These are phyloP conservation scores for Drosophila peninsularis DNA, from an alignment of 2,888 invertebrate species.

Conservation along the genomic window DNA sequence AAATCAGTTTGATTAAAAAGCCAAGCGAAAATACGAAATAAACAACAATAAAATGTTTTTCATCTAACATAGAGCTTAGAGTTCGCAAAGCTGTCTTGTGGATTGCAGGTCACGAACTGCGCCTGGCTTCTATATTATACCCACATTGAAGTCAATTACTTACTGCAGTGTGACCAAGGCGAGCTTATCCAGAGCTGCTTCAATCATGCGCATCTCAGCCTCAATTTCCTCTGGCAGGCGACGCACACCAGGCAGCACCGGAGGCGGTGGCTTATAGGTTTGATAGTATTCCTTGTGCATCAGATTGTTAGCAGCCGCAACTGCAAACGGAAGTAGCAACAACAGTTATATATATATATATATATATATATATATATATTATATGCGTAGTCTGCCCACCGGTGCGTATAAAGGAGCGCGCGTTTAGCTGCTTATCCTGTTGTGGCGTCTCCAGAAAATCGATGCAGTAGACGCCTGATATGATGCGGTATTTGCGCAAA, in stretches of 20 bases:
- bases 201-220: conserved; percentile 90
- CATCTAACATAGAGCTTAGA: neutral
- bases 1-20: conserved; percentile 6
- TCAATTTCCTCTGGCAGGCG: conserved; percentile 92
- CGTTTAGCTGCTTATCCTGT: conserved; percentile 86
- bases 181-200: conserved; percentile 90
- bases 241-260: conserved; percentile 88
- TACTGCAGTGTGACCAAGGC: conserved; percentile 90
- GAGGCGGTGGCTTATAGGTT: conserved; percentile 89
- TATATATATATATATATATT: neutral
- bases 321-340: conserved; percentile 53
- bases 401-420: conserved; percentile 82
- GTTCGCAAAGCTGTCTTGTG: neutral
- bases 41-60: neutral
- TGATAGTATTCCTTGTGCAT: conserved; percentile 87
- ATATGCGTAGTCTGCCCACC: conserved; percentile 60
- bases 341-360: neutral
- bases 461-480: conserved; percentile 91
- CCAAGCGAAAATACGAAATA: neutral
- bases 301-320: conserved; percentile 85
- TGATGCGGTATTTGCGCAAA: conserved; percentile 89
- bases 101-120: neutral
- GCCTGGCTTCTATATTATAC: no score
- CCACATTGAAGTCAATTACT: conserved; percentile 65
- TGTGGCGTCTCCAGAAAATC: conserved; percentile 91